Percentiles rank a stretch among this genome's conserved stretches.
Conservation (phyloP, 2,888 invertebrate genomes). For the Deroplatys truncata region DNA sequence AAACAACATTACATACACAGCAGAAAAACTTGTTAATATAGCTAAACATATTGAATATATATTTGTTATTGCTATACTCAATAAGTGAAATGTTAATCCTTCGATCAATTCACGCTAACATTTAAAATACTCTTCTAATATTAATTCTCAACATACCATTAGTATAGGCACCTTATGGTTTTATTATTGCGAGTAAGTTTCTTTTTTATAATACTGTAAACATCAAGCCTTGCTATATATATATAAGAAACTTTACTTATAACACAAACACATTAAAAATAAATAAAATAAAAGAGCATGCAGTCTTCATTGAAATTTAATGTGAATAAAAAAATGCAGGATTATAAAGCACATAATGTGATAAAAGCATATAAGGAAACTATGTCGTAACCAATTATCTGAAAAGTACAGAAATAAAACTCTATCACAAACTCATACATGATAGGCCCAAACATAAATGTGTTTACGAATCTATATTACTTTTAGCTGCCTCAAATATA, state of each 20-base stretch:
- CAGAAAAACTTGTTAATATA: not conserved
- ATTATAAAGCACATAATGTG: not conserved
- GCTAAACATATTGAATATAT: not conserved
- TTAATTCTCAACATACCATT: not conserved
- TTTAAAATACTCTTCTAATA: not conserved
- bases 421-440: not conserved
- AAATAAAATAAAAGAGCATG: not conserved
- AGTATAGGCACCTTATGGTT: not conserved
- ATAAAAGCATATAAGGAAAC: too few relatives aligned
- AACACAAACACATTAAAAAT: not conserved
- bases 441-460: too few relatives aligned
- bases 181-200: not conserved
- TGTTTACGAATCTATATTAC: not conserved
- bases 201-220: not conserved
- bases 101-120: not conserved
- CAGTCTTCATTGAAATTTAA: not conserved
- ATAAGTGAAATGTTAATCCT: not conserved
- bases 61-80: not conserved
- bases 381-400: too few relatives aligned
- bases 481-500: not conserved
- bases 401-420: not conserved
- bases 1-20: not conserved
- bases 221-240: not conserved
- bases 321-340: not conserved
- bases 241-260: not conserved